Evolutionary conservation across 2,888 invertebrate species (phyloP), one percentile per base, ranked within the genome.

Genomic region (Galeopsomyia nigrocyanea): DNA sequence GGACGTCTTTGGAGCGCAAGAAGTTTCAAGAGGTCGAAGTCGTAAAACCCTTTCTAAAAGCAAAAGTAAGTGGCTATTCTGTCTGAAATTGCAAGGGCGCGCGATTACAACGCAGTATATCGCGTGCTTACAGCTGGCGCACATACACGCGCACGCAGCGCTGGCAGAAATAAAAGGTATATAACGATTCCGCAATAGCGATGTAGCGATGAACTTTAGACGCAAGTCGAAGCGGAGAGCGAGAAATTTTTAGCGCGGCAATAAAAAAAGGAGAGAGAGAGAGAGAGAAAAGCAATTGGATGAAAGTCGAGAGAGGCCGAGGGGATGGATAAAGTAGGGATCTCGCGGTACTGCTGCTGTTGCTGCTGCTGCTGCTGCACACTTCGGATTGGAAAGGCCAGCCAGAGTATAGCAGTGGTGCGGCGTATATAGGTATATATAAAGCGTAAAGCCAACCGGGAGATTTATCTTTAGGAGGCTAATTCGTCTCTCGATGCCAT

Each of bases 321-420:
- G 39, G 39, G 2, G 13, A 39, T 39, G 75, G 77, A 75, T 75
- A 78, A 80, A 80, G 81, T 79, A 78, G 77, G 75, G 57, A 65
- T 73, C 68, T 70, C 49, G 58, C 46, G 47, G 51, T 46, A 47
- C 51, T 16, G 47, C 16, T 26, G 57, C 10, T 10, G 46, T 16
- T 17, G 47, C 47, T n/a, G 51, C 51, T 16, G 47, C 16, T 26
- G 57, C 10, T 10, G 46, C 19, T 17, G 47, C 47, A 56, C 39
- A 21, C 13, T 56, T 21, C 60, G n/a, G 46, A 16, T 39, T 31
- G 58, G 16, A 68, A 53, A 55, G 39, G 55, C 7, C 49, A n/a
- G n/a, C n/a, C n/a, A n/a, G n/a, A n/a, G n/a, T n/a, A n/a, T n/a
- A n/a, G n/a, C n/a, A n/a, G n/a, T n/a, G n/a, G 55, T 19, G 26